Evolutionary conservation across 2,113 vertebrate genomes (phyloP).

Genomic region (Acinonyx jubatus): DNA sequence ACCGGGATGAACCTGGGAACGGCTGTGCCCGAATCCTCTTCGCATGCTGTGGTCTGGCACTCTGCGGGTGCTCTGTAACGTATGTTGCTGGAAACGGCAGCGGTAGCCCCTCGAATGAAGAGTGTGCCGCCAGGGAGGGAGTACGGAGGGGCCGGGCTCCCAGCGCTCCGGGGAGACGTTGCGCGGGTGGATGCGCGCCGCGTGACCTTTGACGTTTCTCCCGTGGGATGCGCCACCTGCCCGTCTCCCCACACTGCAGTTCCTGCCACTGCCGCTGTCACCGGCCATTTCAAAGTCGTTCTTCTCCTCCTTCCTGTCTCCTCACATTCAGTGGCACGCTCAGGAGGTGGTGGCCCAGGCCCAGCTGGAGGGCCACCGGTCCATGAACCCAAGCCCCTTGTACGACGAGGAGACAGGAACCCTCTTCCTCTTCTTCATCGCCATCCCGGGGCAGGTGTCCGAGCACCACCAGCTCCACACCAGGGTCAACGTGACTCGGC

Average conservation of each 20-base stretch:
- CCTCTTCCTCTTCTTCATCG: slow-evolving; percentile 94
- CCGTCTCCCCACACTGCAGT: accelerated
- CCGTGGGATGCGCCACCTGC: accelerated
- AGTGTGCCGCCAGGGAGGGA: background rate
- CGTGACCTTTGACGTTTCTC: background rate
- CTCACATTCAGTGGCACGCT: slow-evolving; percentile 77
- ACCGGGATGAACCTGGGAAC: background rate
- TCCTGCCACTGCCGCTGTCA: background rate
- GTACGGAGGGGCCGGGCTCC: accelerated
- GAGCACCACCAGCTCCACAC: slow-evolving; percentile 91
- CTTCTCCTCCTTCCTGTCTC: background rate
- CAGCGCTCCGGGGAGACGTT: accelerated
- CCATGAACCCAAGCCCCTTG: slow-evolving; percentile 86
- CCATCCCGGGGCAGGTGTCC: slow-evolving; percentile 87
- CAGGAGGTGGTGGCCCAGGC: slow-evolving; percentile 79
- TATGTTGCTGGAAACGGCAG: background rate
- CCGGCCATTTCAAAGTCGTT: background rate
- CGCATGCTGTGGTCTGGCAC: background rate
- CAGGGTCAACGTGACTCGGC: slow-evolving; percentile 88
- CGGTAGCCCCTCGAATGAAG: no score
- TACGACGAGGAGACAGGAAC: slow-evolving; percentile 75
- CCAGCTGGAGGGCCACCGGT: slow-evolving; percentile 79
- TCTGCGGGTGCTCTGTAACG: accelerated
- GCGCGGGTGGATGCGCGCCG: accelerated
- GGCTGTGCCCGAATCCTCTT: background rate